Base-by-base conservation (phyloP, 2,797 vertebrate genomes). In the Ctenochaetus hawaiiensis region DNA sequence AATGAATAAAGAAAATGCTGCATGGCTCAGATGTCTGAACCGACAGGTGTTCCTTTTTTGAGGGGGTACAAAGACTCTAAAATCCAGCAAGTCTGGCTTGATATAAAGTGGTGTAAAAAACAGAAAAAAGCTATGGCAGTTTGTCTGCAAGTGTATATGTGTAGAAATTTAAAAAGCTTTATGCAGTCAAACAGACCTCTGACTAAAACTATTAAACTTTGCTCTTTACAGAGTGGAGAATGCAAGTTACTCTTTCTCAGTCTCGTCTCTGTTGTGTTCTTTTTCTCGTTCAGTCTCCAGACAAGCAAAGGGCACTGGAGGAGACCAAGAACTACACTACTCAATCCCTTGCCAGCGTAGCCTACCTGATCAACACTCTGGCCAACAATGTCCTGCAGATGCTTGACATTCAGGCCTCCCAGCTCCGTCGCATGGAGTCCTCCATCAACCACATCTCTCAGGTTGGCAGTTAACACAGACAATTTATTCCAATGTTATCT, bases 401-500 rank as follows among this genome's bases (percentile, higher is more conserved):
- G 98, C 94, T 99, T 84, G 98, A 99, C 93, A 99, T 99, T 87
- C 98, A 99, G 90, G 98, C 98, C 23, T 99, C 98, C 45, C 97
- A 99, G 83, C 96, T 99, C 59, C 96, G 98, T 45, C 97, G 98
- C 77, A 99, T 99, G 98, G 98, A 99, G 86, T 99, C 97, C 61
- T 99, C 98, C 81, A 99, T 99, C 96, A 99, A 99, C 92, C 98
- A 99, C 87, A 99, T 99, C 93, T 99, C 98, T 78, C 98, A 99
- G 96, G 98, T 99, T 6, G 1, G 26, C 0, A 0, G 2, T 39
- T 8, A 3, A 30, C 48, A 14, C 26, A 41, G 30, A 34, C 30
- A 34, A 6, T 34, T 34, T 6, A 34, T 34, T 34, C 30, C 30
- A 34, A 34, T 34, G 30, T 34, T 34, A 34, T 34, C 30, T 34